Base-by-base conservation (phyloP, 2,797 vertebrate species). In the Anguilla anguilla region DNA sequence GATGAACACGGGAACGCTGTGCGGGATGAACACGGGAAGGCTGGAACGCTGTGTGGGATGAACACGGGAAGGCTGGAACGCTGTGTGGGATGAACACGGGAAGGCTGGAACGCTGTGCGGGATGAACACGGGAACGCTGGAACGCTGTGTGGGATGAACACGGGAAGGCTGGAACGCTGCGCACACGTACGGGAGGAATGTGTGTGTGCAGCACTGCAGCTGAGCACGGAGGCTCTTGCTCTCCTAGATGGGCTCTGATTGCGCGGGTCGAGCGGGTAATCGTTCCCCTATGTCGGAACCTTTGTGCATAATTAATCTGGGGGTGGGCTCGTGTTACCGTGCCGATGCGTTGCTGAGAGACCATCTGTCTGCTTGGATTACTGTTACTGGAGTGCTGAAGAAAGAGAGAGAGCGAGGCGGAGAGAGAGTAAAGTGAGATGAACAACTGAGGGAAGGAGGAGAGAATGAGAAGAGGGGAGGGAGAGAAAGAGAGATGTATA, bases 401-500 rank as follows among this genome's bases (percentile, higher is more conserved):
- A 85, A 83, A 51, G 6, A 51, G 6, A 51, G 46, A 22, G 22
- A 31, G 53, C 6, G 13, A 59, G 28, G 28, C 0, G 9, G n/a
- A 51, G 17, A 51, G 17, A 83, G 19, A 90, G 89, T 93, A 90
- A 89, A 69, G 67, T 11, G 67, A 87, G 13, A 57, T n/a, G 86
- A 87, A 87, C 53, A 6, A 6, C 53, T 6, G 55, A 64, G 22
- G 6, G 59, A 61, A 2, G 59, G 17, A 22, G 59, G 90, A 91
- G 88, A 91, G 88, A 90, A 51, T 9, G 25, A 25, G 25, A 25
- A n/a, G 61, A 7, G 25, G 25, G 25, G 25, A 25, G 61, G n/a
- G 51, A 46, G 15, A 83, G 43, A 31, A 10, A 19, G 51, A 25
- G 55, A 22, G 22, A 25, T 25, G 85, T 57, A 13, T 51, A 51